Percentiles rank a stretch among this genome's conserved stretches.
Conservation (phyloP, 2,797 vertebrate species). For the Perodicticus potto region DNA sequence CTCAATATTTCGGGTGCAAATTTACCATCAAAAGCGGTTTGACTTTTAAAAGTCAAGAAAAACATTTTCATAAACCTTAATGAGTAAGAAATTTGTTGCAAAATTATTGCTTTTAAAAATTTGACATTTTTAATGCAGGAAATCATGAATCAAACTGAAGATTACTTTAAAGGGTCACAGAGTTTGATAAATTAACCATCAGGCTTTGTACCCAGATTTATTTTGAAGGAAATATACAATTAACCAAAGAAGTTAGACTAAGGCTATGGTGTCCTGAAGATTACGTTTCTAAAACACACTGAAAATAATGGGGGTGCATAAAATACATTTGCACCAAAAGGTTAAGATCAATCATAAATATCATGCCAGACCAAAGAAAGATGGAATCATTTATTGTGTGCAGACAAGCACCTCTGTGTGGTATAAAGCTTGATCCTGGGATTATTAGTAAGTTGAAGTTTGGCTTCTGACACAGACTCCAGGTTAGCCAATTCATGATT, state of each 20-base stretch:
- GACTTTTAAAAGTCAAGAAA: slow-evolving; percentile 38
- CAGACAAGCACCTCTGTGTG: slow-evolving; percentile 1
- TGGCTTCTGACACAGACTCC: slow-evolving; percentile 46
- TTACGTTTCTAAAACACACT: background rate
- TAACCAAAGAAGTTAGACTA: slow-evolving; percentile 10
- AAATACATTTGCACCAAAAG: background rate
- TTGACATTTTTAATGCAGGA: slow-evolving; percentile 33
- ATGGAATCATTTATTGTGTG: slow-evolving; percentile 25
- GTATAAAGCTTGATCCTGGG: slow-evolving; percentile 15
- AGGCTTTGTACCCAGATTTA: background rate
- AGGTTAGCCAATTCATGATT: background rate
- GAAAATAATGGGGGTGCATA: slow-evolving; percentile 35
- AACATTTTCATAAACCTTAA: slow-evolving; percentile 13
- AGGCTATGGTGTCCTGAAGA: background rate
- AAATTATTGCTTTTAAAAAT: slow-evolving; percentile 49
- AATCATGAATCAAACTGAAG: slow-evolving; percentile 25
- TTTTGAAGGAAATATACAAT: slow-evolving; percentile 63
- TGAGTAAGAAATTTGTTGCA: background rate
- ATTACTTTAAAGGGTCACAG: slow-evolving; percentile 38
- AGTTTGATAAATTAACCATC: background rate
- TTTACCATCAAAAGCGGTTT: slow-evolving; percentile 35
- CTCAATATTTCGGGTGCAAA: background rate
- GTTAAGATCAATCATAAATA: slow-evolving; percentile 18
- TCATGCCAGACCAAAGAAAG: slow-evolving; percentile 11
- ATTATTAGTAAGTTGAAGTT: slow-evolving; percentile 60